Evolutionary conservation across 2,797 vertebrate species (phyloP).

Genomic region (Enteromius argenteus): DNA sequence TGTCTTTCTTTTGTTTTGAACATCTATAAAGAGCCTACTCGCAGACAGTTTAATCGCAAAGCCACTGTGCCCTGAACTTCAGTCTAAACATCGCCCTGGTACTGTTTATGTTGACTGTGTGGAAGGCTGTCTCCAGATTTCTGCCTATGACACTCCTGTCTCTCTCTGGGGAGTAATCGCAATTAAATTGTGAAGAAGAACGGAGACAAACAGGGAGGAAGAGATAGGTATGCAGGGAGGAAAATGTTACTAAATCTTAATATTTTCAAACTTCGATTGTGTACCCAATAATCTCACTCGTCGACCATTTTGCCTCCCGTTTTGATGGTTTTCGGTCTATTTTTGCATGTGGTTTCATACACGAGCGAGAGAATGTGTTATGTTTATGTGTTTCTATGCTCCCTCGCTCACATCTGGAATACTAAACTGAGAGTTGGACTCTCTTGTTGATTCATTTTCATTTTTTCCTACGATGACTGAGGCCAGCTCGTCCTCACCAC

Average conservation of each 20-base stretch:
- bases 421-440: slow-evolving; percentile 57
- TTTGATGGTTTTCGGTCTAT: background rate
- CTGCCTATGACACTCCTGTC: slow-evolving; percentile 22
- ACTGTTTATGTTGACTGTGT: slow-evolving; percentile 25
- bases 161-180: slow-evolving; percentile 23
- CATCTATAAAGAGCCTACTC: background rate
- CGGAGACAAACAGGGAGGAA: slow-evolving; percentile 15
- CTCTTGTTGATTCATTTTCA: slow-evolving; percentile 61
- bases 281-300: background rate
- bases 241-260: background rate
- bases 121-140: background rate
- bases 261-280: background rate
- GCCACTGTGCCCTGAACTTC: slow-evolving; percentile 29
- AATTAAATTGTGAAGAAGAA: slow-evolving; percentile 9
- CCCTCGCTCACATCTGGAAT: slow-evolving; percentile 62
- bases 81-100: slow-evolving; percentile 22
- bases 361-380: slow-evolving; percentile 28
- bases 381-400: slow-evolving; percentile 47
- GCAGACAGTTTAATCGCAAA: slow-evolving; percentile 31
- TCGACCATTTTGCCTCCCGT: background rate
- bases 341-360: slow-evolving; percentile 20
- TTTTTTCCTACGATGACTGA: slow-evolving; percentile 57
- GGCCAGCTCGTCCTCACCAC: slow-evolving; percentile 53
- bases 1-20: slow-evolving; percentile 13
- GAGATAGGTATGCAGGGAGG: slow-evolving; percentile 2